Conservation (phyloP, 1,140 invertebrate species). For the Heliothis virescens region DNA sequence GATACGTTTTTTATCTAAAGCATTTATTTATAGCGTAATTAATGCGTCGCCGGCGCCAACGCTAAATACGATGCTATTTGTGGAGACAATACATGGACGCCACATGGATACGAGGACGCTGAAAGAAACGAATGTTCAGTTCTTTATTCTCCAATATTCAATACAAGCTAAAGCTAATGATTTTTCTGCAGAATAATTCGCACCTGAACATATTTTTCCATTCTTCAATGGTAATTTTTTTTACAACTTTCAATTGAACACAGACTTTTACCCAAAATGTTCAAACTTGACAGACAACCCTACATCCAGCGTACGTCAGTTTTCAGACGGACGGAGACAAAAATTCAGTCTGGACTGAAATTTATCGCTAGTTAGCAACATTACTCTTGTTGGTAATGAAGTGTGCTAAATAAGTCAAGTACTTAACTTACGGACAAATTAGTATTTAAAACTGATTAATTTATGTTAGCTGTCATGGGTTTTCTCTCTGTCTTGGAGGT, state of each 20-base stretch:
- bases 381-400: conserved; percentile 31
- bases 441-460: conserved; percentile 44
- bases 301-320: conserved; percentile 1
- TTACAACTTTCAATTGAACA: too few species aligned
- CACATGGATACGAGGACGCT: neutral
- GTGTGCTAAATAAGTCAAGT: conserved; percentile 38
- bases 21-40: conserved; percentile 58
- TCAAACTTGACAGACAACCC: conserved; percentile 24
- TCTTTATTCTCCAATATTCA: too few species aligned
- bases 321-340: conserved; percentile 33
- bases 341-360: conserved; percentile 40
- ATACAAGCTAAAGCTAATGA: too few species aligned
- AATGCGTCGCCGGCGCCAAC: conserved; percentile 55
- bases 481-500: neutral
- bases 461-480: conserved; percentile 26
- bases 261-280: neutral
- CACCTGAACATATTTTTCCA: too few species aligned
- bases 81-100: conserved; percentile 50
- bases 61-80: conserved; percentile 55
- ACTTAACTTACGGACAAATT: conserved; percentile 50
- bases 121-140: neutral
- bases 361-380: conserved; percentile 43
- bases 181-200: too few species aligned
- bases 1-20: conserved; percentile 48
- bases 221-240: too few species aligned